Conservation (phyloP, 1,140 invertebrate species). For the Formica exsecta region DNA sequence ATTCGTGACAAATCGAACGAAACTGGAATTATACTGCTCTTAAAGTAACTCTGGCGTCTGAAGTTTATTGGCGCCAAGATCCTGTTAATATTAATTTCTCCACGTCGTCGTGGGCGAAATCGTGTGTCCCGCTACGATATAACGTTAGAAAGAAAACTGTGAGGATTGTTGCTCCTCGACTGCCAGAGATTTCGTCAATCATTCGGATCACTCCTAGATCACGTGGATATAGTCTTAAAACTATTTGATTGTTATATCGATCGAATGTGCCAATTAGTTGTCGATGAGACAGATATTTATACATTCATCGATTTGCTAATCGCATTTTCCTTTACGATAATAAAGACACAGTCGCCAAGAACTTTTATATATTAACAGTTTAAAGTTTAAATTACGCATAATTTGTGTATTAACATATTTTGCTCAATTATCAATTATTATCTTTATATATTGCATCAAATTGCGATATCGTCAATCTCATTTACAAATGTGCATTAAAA, state of each 20-base stretch:
- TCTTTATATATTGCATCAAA: neutral
- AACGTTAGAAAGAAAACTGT: constrained; percentile 12
- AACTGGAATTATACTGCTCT: neutral
- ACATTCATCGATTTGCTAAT: constrained; percentile 14
- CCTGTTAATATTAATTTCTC: constrained; percentile 21
- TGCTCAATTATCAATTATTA: constrained; percentile 27
- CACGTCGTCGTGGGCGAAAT: constrained; percentile 17
- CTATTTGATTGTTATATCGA: constrained; percentile 6
- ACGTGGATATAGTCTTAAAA: constrained; percentile 46
- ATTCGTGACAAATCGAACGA: neutral
- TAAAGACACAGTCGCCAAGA: neutral
- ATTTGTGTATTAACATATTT: constrained; percentile 16
- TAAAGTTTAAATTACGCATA: neutral
- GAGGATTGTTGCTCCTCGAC: neutral
- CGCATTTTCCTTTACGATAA: neutral
- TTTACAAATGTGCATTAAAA: neutral
- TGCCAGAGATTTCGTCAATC: constrained; percentile 63
- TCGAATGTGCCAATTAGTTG: constrained; percentile 26
- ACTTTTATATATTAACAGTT: neutral
- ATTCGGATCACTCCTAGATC: neutral
- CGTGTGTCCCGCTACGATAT: neutral
- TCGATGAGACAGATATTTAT: neutral
- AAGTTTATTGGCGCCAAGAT: constrained; percentile 19
- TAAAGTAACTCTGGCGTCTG: neutral
- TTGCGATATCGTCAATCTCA: neutral